A percentile compares a stretch with the other conserved stretches of the same genome.
Evolutionary conservation across 2,888 invertebrate genomes (phyloP).

Genomic region (Neria commutata): DNA sequence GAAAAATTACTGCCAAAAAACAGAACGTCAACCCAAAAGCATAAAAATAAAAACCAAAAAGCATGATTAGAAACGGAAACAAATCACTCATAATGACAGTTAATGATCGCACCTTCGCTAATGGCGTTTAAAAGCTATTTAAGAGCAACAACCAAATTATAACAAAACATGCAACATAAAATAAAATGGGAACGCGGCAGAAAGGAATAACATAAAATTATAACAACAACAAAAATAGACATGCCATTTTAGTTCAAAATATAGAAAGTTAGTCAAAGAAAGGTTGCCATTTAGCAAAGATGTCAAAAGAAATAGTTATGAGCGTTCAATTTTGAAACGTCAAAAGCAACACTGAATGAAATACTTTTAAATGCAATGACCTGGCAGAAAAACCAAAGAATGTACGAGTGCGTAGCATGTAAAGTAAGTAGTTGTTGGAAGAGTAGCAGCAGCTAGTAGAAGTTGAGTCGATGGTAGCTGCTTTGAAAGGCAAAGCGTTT

Average conservation of each 20-base stretch:
- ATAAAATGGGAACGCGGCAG: background rate
- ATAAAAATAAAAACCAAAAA: background rate
- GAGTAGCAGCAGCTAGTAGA: no score
- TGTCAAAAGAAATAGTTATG: background rate
- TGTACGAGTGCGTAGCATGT: background rate
- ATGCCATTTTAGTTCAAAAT: background rate
- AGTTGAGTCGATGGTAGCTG: no score
- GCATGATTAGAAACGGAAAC: slow-evolving; percentile 7
- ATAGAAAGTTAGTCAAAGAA: background rate
- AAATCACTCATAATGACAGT: slow-evolving; percentile 23
- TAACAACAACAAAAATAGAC: background rate
- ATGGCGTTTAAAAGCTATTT: slow-evolving; percentile 22
- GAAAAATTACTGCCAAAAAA: no score
- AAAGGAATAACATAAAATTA: background rate
- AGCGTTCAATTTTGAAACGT: background rate
- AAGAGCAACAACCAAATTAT: slow-evolving; percentile 5
- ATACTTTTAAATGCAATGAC: slow-evolving; percentile 8
- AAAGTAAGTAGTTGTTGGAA: no score
- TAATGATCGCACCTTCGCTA: slow-evolving; percentile 23
- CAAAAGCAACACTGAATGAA: background rate
- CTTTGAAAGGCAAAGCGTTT: no score
- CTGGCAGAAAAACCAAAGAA: background rate
- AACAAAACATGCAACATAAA: slow-evolving; percentile 9
- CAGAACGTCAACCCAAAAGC: background rate
- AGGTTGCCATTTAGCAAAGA: no score